phyloP scores from a whole-genome alignment of 2,797 vertebrate genomes.

The Xiphorhynchus erythropygius region DNA sequence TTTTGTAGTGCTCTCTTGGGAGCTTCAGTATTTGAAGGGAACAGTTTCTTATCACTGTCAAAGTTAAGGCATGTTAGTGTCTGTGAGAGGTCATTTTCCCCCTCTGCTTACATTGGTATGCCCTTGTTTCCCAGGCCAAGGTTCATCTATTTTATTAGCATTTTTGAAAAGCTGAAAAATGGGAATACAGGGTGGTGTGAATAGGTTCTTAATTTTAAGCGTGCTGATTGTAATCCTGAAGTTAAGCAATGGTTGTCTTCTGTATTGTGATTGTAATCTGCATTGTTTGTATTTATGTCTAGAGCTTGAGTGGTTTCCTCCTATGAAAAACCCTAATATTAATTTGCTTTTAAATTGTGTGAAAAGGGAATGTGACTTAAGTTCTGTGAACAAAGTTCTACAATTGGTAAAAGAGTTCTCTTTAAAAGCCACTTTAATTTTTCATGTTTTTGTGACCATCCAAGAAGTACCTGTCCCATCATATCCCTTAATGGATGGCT shows the following conservation, averaged over 20 bases:
- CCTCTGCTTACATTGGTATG: background rate
- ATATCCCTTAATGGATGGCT: background rate
- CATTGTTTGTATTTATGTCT: background rate
- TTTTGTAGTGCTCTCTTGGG: background rate
- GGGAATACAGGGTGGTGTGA: background rate
- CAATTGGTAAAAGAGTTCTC: background rate
- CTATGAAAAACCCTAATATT: background rate
- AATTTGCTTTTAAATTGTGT: background rate
- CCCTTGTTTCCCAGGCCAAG: background rate
- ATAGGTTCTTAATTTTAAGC: background rate
- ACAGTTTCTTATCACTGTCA: background rate
- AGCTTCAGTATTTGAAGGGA: background rate
- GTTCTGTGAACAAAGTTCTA: background rate
- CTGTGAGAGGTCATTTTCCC: background rate
- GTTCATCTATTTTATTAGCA: background rate
- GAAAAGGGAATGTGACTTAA: background rate
- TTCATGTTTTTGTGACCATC: background rate
- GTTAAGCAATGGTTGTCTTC: background rate
- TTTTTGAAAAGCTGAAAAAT: background rate
- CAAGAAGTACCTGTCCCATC: background rate
- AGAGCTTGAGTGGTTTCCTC: background rate
- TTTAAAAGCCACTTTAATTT: background rate
- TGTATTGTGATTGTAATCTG: background rate
- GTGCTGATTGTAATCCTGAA: background rate
- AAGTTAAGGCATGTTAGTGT: background rate